Conservation (phyloP, 2,888 invertebrate species). For the Schizotus pectinicornis region DNA sequence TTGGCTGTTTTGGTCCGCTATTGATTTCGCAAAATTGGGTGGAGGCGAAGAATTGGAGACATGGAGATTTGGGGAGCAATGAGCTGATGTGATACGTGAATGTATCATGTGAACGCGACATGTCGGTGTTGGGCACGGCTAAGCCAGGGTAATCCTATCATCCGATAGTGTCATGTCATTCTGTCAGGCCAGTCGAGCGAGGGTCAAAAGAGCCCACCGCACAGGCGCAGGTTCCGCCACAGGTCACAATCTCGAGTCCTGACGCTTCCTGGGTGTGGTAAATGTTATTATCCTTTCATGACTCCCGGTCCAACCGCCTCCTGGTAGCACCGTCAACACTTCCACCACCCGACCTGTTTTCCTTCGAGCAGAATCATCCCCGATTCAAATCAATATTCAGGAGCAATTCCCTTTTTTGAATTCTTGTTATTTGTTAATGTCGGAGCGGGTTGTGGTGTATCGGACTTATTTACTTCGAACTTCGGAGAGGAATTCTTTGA, state of each 20-base stretch:
- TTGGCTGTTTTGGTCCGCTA: too few relatives aligned
- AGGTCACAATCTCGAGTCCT: conserved; percentile 31
- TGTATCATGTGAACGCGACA: conserved; percentile 50
- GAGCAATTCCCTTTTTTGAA: too few relatives aligned
- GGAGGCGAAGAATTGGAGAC: not conserved
- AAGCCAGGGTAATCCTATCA: conserved; percentile 58
- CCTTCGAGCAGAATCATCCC: too few relatives aligned
- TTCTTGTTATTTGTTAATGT: too few relatives aligned
- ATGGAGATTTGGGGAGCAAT: conserved; percentile 28
- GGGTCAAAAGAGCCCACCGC: conserved; percentile 42
- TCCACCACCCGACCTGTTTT: too few relatives aligned
- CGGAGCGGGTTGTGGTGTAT: too few relatives aligned
- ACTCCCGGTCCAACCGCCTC: conserved; percentile 4
- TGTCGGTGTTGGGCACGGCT: conserved; percentile 54
- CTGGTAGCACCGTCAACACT: too few relatives aligned
- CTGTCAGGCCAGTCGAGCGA: conserved; percentile 54
- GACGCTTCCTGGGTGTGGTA: conserved; percentile 29
- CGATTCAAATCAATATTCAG: too few relatives aligned
- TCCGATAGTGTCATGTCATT: conserved; percentile 60
- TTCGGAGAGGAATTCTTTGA: not conserved
- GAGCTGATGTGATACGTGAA: conserved; percentile 37
- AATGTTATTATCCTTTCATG: conserved; percentile 37
- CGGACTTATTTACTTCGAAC: not conserved
- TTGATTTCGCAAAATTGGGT: too few relatives aligned
- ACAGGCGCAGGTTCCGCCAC: conserved; percentile 42